These are phyloP conservation scores for Sphyrna mokarran DNA, from an alignment of 2,113 vertebrate species.

Conservation along the genomic window DNA sequence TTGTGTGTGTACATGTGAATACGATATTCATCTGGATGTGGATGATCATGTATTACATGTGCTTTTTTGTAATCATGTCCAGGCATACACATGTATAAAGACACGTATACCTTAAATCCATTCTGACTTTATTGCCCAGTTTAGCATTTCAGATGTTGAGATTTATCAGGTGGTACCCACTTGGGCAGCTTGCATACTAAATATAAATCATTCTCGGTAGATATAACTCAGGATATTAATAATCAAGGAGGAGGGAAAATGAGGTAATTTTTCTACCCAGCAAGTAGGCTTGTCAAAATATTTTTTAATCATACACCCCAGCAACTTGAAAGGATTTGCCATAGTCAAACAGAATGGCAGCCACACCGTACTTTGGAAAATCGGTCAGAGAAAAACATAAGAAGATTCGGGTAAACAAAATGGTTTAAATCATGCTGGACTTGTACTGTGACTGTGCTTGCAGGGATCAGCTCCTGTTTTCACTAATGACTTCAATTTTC, in stretches of 20 bases:
- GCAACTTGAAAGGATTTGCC: not conserved
- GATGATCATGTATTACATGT: too few relatives aligned
- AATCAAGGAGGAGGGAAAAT: not conserved
- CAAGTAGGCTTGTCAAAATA: not conserved
- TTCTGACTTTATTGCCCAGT: not conserved
- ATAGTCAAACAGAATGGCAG: not conserved
- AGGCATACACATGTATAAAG: too few relatives aligned
- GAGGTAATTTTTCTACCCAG: not conserved
- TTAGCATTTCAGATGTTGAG: not conserved
- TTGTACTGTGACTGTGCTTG: not conserved
- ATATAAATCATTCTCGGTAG: too few relatives aligned
- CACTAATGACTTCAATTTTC: conserved; percentile 15
- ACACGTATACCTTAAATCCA: not conserved
- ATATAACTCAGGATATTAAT: not conserved
- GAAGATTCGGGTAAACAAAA: not conserved
- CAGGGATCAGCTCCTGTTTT: conserved; percentile 12
- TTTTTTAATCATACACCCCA: not conserved
- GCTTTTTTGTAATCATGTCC: too few relatives aligned
- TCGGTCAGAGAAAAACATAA: not conserved
- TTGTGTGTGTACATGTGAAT: not conserved
- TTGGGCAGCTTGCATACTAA: not conserved
- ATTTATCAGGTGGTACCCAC: not conserved
- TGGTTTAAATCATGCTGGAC: not conserved
- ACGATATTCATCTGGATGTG: too few relatives aligned
- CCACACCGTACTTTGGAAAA: not conserved